A percentile compares a stretch with the other conserved stretches of the same genome.
Evolutionary conservation across 1,140 invertebrate species (phyloP).

Genomic region (Archegozetes longisetosus): DNA sequence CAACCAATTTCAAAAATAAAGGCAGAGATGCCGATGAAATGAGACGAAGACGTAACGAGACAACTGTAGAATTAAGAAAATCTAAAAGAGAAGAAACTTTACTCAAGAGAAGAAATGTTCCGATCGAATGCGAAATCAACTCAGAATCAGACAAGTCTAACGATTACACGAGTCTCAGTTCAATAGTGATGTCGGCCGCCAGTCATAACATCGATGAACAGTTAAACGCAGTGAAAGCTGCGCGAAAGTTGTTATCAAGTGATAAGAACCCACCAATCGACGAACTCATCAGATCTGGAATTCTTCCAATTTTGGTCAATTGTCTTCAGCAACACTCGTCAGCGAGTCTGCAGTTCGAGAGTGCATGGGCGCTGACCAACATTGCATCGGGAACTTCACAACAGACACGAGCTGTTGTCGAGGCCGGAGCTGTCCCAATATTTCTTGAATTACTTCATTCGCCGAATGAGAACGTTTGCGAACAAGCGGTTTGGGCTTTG

Average conservation of each 20-base stretch:
- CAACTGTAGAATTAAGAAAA: slow-evolving; percentile 76
- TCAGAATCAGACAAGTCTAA: slow-evolving; percentile 31
- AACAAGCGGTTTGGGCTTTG: slow-evolving; percentile 97
- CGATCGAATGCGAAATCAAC: slow-evolving; percentile 23
- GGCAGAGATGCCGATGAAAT: slow-evolving; percentile 43
- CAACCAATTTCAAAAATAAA: slow-evolving; percentile 24
- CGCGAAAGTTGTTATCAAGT: slow-evolving; percentile 73
- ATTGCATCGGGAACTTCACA: slow-evolving; percentile 92
- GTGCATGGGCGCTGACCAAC: slow-evolving; percentile 97
- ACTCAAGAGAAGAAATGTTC: slow-evolving; percentile 78
- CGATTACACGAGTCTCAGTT: slow-evolving; percentile 33
- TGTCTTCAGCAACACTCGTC: slow-evolving; percentile 51
- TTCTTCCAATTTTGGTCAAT: slow-evolving; percentile 66
- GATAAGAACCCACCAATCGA: slow-evolving; percentile 90
- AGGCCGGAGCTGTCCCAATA: slow-evolving; percentile 81
- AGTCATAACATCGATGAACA: slow-evolving; percentile 41
- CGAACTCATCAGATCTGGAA: slow-evolving; percentile 62
- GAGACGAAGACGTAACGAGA: slow-evolving; percentile 65
- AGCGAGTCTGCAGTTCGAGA: slow-evolving; percentile 91
- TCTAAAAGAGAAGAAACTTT: slow-evolving; percentile 86
- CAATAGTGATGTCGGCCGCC: slow-evolving; percentile 36
- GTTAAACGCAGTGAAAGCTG: slow-evolving; percentile 50
- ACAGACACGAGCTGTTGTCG: slow-evolving; percentile 90
- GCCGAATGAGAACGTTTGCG: slow-evolving; percentile 89
- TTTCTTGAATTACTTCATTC: slow-evolving; percentile 81